A percentile compares a stretch with the other conserved stretches of the same genome.
These are phyloP conservation scores for Heloderma charlesbogerti DNA, from an alignment of 2,113 vertebrate genomes.

Conservation along the genomic window DNA sequence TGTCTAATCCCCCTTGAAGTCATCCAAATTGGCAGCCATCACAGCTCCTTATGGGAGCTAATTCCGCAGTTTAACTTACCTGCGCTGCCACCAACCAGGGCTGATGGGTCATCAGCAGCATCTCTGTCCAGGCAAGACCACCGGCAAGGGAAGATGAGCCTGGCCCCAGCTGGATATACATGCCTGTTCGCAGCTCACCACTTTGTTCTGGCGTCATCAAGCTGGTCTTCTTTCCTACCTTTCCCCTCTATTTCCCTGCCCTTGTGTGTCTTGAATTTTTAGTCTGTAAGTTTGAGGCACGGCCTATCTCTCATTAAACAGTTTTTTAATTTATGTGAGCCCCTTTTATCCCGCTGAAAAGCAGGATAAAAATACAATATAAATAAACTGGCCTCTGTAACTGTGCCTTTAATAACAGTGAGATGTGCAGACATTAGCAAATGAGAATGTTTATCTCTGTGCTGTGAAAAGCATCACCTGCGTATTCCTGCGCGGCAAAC, in stretches of 20 bases:
- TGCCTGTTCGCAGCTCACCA: neutral
- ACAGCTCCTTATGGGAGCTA: too few relatives aligned
- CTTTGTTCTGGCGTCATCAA: neutral
- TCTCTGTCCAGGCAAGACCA: neutral
- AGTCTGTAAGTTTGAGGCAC: neutral
- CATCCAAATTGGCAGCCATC: too few relatives aligned
- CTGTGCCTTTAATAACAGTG: neutral
- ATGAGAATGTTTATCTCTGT: slow-evolving; percentile 3
- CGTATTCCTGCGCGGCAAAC: neutral
- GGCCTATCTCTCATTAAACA: neutral
- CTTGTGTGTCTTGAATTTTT: neutral
- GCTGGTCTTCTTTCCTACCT: neutral
- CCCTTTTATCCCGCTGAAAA: neutral
- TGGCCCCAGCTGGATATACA: neutral
- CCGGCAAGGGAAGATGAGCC: neutral
- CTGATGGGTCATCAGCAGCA: neutral
- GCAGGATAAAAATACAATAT: neutral
- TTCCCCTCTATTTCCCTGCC: neutral
- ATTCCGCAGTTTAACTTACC: too few relatives aligned
- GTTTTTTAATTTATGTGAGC: neutral
- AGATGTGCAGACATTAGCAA: neutral
- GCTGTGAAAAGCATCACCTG: neutral
- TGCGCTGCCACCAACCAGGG: neutral
- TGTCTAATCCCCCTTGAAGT: too few relatives aligned
- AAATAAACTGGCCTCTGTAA: neutral